Percentiles rank a stretch among this genome's conserved stretches.
Conservation (phyloP, 2,888 invertebrate species). For the Pheosia gnoma region DNA sequence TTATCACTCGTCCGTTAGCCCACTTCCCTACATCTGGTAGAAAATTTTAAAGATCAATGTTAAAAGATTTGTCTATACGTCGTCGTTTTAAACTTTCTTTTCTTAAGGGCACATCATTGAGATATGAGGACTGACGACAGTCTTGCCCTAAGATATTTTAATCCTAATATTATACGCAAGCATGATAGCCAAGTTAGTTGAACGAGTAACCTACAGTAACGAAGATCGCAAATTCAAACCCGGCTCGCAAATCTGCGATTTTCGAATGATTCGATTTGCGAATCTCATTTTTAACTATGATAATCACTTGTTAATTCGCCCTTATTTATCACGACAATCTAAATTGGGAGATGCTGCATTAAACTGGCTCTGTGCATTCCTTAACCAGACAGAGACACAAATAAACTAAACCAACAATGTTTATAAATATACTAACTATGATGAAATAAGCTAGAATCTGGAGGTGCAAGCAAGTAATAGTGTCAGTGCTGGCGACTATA, state of each 20-base stretch:
- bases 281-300: neutral
- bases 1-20: slow-evolving; percentile 5
- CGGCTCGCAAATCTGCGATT: too few species aligned
- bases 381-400: neutral
- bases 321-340: neutral
- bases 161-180: too few species aligned
- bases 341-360: neutral
- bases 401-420: neutral
- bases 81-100: neutral
- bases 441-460: slow-evolving; percentile 33
- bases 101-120: neutral
- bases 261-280: too few species aligned
- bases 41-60: slow-evolving; percentile 2
- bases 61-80: neutral
- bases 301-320: neutral
- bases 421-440: slow-evolving; percentile 4
- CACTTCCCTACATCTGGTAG: slow-evolving; percentile 1
- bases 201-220: too few species aligned
- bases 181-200: too few species aligned
- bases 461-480: slow-evolving; percentile 30
- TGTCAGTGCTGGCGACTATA: slow-evolving; percentile 20
- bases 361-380: neutral
- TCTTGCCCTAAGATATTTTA: too few species aligned
- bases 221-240: too few species aligned
- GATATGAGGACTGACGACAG: too few species aligned